Conservation (phyloP, 2,888 invertebrate species). For the Lampropteryx suffumata region DNA sequence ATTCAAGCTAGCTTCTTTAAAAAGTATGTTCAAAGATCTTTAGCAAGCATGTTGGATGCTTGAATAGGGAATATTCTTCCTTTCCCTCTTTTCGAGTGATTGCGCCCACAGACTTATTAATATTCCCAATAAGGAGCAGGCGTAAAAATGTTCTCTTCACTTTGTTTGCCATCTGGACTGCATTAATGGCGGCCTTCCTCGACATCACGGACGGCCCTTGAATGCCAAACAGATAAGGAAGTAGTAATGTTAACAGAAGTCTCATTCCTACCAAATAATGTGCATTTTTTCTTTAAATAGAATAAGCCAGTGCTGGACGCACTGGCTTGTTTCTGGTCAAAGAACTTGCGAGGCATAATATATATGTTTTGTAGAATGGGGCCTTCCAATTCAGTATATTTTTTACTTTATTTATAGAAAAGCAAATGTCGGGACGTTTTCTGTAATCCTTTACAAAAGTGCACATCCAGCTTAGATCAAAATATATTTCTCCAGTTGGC, state of each 20-base stretch:
- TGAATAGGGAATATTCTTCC: not conserved
- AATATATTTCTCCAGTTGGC: conserved; percentile 4
- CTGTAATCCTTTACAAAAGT: not conserved
- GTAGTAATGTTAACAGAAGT: too few species aligned
- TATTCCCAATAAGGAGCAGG: conserved; percentile 21
- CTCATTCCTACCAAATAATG: not conserved
- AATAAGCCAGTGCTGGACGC: too few species aligned
- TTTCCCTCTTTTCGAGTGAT: not conserved
- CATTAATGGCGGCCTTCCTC: conserved; percentile 33
- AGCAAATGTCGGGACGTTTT: too few species aligned
- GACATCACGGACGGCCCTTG: conserved; percentile 17
- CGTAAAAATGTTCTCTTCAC: conserved; percentile 34
- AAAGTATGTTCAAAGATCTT: too few species aligned
- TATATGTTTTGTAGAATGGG: too few species aligned
- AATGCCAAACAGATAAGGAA: conserved; percentile 25
- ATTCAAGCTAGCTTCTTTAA: too few species aligned
- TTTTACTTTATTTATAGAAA: too few species aligned
- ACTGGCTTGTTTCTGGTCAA: too few species aligned
- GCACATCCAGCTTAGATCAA: not conserved
- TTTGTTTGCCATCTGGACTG: conserved; percentile 35
- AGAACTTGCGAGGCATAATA: too few species aligned
- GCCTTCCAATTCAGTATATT: too few species aligned
- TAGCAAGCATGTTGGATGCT: too few species aligned
- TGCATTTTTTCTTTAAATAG: too few species aligned
- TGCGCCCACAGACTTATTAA: conserved; percentile 9